A percentile compares a stretch with the other conserved stretches of the same genome.
Conservation (phyloP, 2,113 vertebrate species). For the Cromileptes altivelis region DNA sequence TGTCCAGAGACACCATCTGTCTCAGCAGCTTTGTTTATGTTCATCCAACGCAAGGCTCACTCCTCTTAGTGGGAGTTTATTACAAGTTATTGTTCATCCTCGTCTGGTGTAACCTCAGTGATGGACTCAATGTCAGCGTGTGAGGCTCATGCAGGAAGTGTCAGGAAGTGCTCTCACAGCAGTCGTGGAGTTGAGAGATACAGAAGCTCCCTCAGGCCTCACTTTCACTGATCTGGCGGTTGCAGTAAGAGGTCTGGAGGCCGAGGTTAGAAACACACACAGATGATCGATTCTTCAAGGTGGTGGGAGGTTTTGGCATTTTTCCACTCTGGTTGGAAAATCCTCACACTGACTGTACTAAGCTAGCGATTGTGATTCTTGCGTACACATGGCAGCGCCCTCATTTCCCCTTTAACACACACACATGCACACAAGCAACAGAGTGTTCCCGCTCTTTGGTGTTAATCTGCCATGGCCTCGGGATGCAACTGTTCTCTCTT, state of each 20-base stretch:
- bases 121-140: neutral
- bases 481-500: slow-evolving; percentile 51
- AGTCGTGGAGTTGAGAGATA: slow-evolving; percentile 39
- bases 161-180: slow-evolving; percentile 2
- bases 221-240: neutral
- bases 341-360: neutral
- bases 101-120: slow-evolving; percentile 11
- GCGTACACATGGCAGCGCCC: neutral
- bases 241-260: slow-evolving; percentile 20
- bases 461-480: slow-evolving; percentile 50
- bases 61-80: slow-evolving; percentile 24
- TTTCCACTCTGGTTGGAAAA: slow-evolving; percentile 16
- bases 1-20: slow-evolving; percentile 36
- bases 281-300: slow-evolving; percentile 37
- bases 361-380: slow-evolving; percentile 10
- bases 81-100: slow-evolving; percentile 22
- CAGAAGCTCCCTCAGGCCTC: slow-evolving; percentile 39
- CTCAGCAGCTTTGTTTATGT: slow-evolving; percentile 40
- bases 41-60: slow-evolving; percentile 13
- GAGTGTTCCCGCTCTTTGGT: slow-evolving; percentile 26
- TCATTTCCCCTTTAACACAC: slow-evolving; percentile 28
- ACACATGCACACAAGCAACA: slow-evolving; percentile 15
- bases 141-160: slow-evolving; percentile 17
- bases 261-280: slow-evolving; percentile 33
- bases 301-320: slow-evolving; percentile 2